Evolutionary conservation across 2,797 vertebrate genomes (phyloP).

Genomic region (Denticeps clupeoides): DNA sequence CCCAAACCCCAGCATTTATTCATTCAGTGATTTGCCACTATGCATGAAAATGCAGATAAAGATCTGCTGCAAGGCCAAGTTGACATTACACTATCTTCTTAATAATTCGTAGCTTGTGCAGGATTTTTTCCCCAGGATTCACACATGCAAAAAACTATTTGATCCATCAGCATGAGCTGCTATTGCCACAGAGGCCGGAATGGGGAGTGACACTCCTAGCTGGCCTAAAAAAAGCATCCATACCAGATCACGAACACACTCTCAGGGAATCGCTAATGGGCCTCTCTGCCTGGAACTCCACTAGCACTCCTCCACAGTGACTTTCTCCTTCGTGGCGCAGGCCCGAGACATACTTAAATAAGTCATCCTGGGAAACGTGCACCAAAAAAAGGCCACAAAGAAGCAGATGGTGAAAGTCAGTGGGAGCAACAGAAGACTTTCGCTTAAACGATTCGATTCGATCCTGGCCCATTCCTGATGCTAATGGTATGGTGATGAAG

Average conservation of each 20-base stretch:
- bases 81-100: conserved; percentile 44
- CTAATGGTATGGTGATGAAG: conserved; percentile 8
- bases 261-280: conserved; percentile 8
- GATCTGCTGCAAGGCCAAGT: conserved; percentile 27
- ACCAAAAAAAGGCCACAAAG: background rate
- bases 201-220: background rate
- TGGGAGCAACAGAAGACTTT: background rate
- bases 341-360: conserved; percentile 23
- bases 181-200: background rate
- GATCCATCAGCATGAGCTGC: conserved; percentile 30
- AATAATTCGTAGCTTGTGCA: conserved; percentile 39
- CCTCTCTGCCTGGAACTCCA: conserved; percentile 5
- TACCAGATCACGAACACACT: background rate
- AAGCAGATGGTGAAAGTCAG: background rate
- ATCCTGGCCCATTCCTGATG: background rate
- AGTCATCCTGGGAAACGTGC: conserved; percentile 21
- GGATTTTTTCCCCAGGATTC: conserved; percentile 41
- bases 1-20: too few relatives aligned
- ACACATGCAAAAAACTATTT: conserved; percentile 30
- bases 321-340: conserved; percentile 21
- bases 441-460: background rate
- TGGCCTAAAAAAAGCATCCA: background rate
- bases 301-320: conserved; percentile 20
- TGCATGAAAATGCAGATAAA: too few relatives aligned
- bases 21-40: too few relatives aligned